Conservation (phyloP, 2,113 vertebrate genomes). For the Cygnus atratus region DNA sequence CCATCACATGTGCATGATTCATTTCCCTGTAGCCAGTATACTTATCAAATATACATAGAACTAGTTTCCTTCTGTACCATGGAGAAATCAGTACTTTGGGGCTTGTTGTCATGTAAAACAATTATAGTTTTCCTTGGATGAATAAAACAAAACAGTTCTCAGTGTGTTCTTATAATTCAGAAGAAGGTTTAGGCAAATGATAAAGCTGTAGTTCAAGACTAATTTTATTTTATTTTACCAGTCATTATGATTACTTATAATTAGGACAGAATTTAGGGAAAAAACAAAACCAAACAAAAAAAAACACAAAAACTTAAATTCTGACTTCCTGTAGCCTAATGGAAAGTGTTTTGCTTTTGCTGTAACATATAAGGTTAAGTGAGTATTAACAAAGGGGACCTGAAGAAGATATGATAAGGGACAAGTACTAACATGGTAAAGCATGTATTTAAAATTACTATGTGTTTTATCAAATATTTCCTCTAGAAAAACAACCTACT, state of each 20-base stretch:
- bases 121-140: not conserved
- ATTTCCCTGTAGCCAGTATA: not conserved
- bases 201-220: slow-evolving; percentile 51
- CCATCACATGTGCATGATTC: not conserved
- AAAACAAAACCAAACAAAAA: not conserved
- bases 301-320: slow-evolving; percentile 63
- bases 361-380: slow-evolving; percentile 46
- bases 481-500: slow-evolving; percentile 59
- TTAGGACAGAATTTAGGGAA: slow-evolving; percentile 56
- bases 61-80: not conserved
- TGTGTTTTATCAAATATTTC: slow-evolving; percentile 55
- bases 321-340: slow-evolving; percentile 38
- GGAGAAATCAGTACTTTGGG: not conserved
- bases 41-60: not conserved
- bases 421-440: slow-evolving; percentile 63
- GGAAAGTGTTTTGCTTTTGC: slow-evolving; percentile 58
- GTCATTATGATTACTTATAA: slow-evolving; percentile 63
- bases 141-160: not conserved
- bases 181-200: not conserved
- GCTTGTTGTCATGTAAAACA: not conserved
- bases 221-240: not conserved
- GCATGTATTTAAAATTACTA: slow-evolving; percentile 56
- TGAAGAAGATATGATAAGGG: slow-evolving; percentile 52
- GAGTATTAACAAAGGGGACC: slow-evolving; percentile 40
- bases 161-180: not conserved